Conservation (phyloP, 1,140 invertebrate genomes). For the Gerris buenoi region DNA sequence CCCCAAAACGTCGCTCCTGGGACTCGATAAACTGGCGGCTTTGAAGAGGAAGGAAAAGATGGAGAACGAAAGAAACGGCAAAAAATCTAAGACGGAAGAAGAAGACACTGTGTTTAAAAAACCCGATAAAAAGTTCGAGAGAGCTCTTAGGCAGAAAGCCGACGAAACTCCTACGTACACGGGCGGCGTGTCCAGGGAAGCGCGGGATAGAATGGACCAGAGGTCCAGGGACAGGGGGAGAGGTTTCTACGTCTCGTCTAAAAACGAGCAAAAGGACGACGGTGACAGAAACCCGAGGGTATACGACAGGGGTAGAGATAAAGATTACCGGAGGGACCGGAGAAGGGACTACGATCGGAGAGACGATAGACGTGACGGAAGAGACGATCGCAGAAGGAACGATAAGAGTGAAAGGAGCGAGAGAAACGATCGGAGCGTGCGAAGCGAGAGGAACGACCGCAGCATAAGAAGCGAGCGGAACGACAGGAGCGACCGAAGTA, state of each 20-base stretch:
- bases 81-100: slow-evolving; percentile 23
- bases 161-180: slow-evolving; percentile 88
- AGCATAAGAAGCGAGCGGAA: slow-evolving; percentile 22
- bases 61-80: slow-evolving; percentile 16
- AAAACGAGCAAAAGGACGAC: slow-evolving; percentile 27
- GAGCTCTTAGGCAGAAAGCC: slow-evolving; percentile 40
- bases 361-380: slow-evolving; percentile 21
- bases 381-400: slow-evolving; percentile 25
- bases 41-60: slow-evolving; percentile 10
- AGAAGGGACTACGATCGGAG: slow-evolving; percentile 5
- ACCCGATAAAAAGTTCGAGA: slow-evolving; percentile 22
- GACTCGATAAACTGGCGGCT: slow-evolving; percentile 25
- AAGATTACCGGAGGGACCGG: slow-evolving; percentile 8
- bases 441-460: slow-evolving; percentile 23
- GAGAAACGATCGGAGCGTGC: slow-evolving; percentile 14
- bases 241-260: slow-evolving; percentile 33
- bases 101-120: slow-evolving; percentile 25
- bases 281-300: slow-evolving; percentile 17
- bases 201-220: slow-evolving; percentile 50
- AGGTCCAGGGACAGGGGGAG: slow-evolving; percentile 40
- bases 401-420: slow-evolving; percentile 13
- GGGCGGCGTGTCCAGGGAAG: slow-evolving; percentile 70
- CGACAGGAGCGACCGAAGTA: slow-evolving; percentile 15
- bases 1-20: slow-evolving; percentile 58
- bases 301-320: slow-evolving; percentile 26